phyloP scores from a whole-genome alignment of 1,140 invertebrate genomes.

The Drosophila seguyi region DNA sequence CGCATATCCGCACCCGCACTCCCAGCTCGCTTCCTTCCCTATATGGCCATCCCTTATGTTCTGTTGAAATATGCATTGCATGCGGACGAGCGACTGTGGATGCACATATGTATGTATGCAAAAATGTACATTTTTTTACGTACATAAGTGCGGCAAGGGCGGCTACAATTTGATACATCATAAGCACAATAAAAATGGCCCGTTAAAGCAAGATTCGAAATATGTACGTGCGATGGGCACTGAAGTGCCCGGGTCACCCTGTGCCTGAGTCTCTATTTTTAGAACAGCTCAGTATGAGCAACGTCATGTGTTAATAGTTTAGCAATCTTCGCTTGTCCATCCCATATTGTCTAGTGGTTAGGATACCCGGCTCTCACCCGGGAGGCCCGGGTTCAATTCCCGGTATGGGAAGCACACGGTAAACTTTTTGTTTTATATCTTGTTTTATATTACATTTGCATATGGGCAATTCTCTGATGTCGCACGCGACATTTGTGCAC shows the following conservation, averaged over 20 bases:
- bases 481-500: too few species aligned
- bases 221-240: background rate
- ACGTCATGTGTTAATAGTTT: background rate
- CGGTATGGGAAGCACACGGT: constrained; percentile 90
- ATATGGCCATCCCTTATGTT: constrained; percentile 15
- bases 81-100: background rate
- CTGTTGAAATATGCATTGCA: constrained; percentile 41
- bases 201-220: background rate
- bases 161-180: background rate
- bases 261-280: constrained; percentile 14
- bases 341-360: constrained; percentile 92
- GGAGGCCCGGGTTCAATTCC: constrained; percentile 93
- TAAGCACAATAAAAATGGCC: background rate
- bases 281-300: background rate
- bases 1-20: constrained; percentile 9
- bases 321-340: background rate
- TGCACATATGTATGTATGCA: background rate
- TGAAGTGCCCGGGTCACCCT: constrained; percentile 1
- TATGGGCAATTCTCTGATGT: too few species aligned
- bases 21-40: background rate
- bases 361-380: constrained; percentile 94
- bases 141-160: background rate
- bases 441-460: too few species aligned
- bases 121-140: background rate
- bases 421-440: background rate